These are phyloP conservation scores for Characodon lateralis DNA, from an alignment of 2,797 vertebrate species.

Conservation along the genomic window DNA sequence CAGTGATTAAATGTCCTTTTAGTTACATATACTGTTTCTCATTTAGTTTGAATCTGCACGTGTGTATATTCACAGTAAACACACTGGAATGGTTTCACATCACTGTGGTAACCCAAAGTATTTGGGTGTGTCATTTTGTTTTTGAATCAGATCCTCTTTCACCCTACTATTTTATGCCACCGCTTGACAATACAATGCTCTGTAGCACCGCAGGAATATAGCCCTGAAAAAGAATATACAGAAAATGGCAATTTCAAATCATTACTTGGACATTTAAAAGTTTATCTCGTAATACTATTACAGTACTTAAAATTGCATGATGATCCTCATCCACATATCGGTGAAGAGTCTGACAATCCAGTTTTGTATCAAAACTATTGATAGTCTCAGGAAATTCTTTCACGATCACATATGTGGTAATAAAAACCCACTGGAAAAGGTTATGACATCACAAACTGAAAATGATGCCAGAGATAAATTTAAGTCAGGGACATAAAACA, in stretches of 20 bases:
- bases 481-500: background rate
- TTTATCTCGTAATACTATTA: background rate
- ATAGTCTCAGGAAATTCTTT: background rate
- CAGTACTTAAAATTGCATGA: background rate
- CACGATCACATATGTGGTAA: background rate
- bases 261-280: too few species aligned
- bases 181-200: too few species aligned
- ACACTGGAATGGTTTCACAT: background rate
- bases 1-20: too few species aligned
- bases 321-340: background rate
- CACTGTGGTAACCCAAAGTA: background rate
- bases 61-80: background rate
- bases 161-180: too few species aligned
- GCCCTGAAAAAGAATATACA: too few species aligned
- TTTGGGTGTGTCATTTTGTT: background rate
- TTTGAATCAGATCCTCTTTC: background rate
- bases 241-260: too few species aligned
- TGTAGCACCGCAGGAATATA: too few species aligned
- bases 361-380: background rate
- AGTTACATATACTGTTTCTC: too few species aligned
- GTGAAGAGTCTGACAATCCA: conserved; percentile 8
- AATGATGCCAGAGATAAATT: background rate
- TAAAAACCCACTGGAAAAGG: background rate
- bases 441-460: background rate
- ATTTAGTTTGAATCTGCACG: too few species aligned